phyloP scores from a whole-genome alignment of 1,140 invertebrate species.

The Hypsibius dujardini region DNA sequence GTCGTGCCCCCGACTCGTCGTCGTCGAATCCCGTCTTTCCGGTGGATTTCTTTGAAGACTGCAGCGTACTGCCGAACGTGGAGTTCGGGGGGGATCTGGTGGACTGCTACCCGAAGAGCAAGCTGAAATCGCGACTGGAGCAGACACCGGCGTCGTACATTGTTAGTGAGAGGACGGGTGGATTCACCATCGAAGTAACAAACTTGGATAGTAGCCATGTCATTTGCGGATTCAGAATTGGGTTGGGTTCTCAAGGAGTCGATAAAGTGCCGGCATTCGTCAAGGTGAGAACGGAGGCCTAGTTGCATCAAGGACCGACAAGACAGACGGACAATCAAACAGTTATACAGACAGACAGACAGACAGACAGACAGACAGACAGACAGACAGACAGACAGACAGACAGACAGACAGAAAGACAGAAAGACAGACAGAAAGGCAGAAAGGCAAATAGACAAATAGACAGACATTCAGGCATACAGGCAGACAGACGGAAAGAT shows the following conservation, averaged over 20 bases:
- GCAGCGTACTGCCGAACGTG: conserved; percentile 67
- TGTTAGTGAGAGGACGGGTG: conserved; percentile 63
- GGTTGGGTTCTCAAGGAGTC: conserved; percentile 66
- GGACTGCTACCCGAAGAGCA: conserved; percentile 73
- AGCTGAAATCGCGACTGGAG: conserved; percentile 78
- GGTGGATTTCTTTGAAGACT: conserved; percentile 91
- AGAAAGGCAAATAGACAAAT: too few relatives aligned
- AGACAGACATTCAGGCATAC: too few relatives aligned
- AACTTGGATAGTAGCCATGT: conserved; percentile 73
- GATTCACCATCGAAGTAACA: conserved; percentile 68
- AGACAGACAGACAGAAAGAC: too few relatives aligned
- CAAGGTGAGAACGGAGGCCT: too few relatives aligned
- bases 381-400: too few relatives aligned
- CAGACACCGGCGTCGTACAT: conserved; percentile 75
- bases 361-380: too few relatives aligned
- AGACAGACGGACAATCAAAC: too few relatives aligned
- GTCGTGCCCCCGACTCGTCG: too few relatives aligned
- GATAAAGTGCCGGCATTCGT: conserved; percentile 62
- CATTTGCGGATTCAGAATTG: conserved; percentile 55
- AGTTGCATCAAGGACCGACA: too few relatives aligned
- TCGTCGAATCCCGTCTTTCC: conserved; percentile 48
- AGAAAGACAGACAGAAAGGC: too few relatives aligned
- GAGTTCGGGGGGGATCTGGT: conserved; percentile 86
- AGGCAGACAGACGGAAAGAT: too few relatives aligned
- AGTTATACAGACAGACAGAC: too few relatives aligned